Conservation (phyloP, 1,140 invertebrate species). For the Gerris buenoi region DNA sequence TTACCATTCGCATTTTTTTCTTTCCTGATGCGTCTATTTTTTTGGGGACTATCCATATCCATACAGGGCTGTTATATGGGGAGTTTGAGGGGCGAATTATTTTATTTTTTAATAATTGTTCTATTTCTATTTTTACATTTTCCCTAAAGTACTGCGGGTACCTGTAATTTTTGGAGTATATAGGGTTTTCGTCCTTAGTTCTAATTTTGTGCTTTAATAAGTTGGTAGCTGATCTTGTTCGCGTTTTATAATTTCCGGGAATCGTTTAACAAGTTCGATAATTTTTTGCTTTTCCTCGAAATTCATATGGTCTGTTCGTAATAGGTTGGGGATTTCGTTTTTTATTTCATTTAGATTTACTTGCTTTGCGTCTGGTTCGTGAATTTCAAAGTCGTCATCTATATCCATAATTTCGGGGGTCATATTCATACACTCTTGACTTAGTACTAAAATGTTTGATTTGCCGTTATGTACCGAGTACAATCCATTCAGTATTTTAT, state of each 20-base stretch:
- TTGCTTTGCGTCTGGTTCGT: not conserved
- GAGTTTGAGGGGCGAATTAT: constrained; percentile 13
- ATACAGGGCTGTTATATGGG: constrained; percentile 16
- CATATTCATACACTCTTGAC: constrained; percentile 1
- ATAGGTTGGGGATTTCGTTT: not conserved
- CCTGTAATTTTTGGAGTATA: constrained; percentile 25
- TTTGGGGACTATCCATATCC: constrained; percentile 19
- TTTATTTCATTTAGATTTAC: not conserved
- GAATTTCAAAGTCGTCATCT: constrained; percentile 3
- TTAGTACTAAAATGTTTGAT: not conserved
- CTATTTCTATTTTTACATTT: constrained; percentile 27
- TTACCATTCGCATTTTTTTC: constrained; percentile 14
- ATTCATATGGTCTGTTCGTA: not conserved
- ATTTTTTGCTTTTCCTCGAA: not conserved
- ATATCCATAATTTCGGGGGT: not conserved
- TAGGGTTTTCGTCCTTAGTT: constrained; percentile 16
- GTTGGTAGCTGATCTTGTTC: not conserved
- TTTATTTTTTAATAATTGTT: constrained; percentile 17
- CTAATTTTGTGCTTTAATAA: constrained; percentile 24
- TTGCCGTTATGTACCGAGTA: not conserved
- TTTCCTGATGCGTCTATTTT: constrained; percentile 17
- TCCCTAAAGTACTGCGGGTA: constrained; percentile 26
- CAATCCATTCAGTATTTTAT: not conserved
- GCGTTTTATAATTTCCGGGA: constrained; percentile 2
- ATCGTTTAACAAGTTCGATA: not conserved